Percentiles rank a stretch among this genome's conserved stretches.
Evolutionary conservation across 1,140 invertebrate species (phyloP).

Genomic region (Drosophila rufa): DNA sequence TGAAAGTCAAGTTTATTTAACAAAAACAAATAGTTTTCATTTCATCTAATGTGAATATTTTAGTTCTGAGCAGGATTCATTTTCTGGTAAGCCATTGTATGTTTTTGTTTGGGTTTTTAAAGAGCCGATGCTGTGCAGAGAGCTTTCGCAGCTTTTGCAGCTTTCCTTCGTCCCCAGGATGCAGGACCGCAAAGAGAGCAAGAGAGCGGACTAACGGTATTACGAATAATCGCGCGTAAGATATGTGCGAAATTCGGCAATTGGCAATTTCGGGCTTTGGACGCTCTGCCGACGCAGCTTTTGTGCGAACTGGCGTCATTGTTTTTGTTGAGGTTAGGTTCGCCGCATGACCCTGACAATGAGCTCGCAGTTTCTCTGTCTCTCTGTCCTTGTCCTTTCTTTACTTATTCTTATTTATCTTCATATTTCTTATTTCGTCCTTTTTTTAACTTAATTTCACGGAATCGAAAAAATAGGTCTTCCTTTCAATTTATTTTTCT

Average conservation of each 20-base stretch:
- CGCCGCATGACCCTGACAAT: background rate
- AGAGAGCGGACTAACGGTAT: conserved; percentile 8
- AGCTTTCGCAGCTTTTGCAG: background rate
- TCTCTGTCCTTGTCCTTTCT: background rate
- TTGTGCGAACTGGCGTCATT: background rate
- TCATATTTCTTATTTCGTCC: background rate
- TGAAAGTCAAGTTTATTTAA: no score
- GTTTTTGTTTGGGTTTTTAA: conserved; percentile 1
- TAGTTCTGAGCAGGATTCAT: no score
- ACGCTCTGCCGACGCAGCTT: background rate
- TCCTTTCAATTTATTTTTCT: no score
- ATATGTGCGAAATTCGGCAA: background rate
- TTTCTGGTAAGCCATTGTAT: background rate
- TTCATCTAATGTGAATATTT: no score
- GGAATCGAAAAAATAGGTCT: no score
- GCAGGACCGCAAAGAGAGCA: conserved; percentile 1
- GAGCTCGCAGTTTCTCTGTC: background rate
- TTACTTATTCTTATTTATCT: background rate
- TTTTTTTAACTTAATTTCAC: no score
- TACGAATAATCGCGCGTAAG: background rate
- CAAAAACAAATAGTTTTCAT: no score
- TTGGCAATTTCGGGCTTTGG: conserved; percentile 3
- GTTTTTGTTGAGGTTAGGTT: background rate
- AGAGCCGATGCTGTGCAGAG: background rate
- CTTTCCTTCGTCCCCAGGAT: background rate